Evolutionary conservation across 2,113 vertebrate species (phyloP).

Genomic region (Chloropsis cyanopogon): DNA sequence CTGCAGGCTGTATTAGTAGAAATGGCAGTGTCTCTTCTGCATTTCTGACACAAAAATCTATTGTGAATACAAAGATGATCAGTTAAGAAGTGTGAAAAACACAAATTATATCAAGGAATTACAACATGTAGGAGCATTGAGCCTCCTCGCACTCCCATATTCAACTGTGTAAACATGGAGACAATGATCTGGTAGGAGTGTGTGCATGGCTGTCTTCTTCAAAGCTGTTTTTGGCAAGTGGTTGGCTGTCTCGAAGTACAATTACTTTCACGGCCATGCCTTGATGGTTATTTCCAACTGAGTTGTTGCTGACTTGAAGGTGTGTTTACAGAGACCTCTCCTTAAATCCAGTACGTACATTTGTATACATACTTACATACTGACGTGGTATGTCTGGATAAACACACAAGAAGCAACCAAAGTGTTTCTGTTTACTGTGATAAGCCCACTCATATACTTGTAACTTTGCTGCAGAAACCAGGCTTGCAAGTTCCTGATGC

Average conservation of each 20-base stretch:
- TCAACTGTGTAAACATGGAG: neutral
- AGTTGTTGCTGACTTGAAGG: neutral
- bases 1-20: neutral
- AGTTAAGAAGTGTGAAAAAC: neutral
- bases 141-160: fast-evolving
- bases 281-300: neutral
- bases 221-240: neutral
- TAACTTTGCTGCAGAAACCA: neutral
- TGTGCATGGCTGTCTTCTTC: neutral
- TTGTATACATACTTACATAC: neutral
- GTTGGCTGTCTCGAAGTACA: neutral
- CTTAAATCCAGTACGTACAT: neutral
- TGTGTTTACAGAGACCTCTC: neutral
- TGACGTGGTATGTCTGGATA: neutral
- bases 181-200: neutral
- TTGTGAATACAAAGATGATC: fast-evolving
- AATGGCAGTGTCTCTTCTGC: neutral
- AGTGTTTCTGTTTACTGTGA: neutral
- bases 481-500: neutral
- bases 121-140: neutral
- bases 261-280: neutral
- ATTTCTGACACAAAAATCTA: neutral
- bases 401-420: neutral
- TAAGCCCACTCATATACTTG: neutral
- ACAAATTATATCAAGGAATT: neutral